A percentile compares a stretch with the other conserved stretches of the same genome.
Conservation (phyloP, 2,797 vertebrate species). For the Acrossocheilus fasciatus region DNA sequence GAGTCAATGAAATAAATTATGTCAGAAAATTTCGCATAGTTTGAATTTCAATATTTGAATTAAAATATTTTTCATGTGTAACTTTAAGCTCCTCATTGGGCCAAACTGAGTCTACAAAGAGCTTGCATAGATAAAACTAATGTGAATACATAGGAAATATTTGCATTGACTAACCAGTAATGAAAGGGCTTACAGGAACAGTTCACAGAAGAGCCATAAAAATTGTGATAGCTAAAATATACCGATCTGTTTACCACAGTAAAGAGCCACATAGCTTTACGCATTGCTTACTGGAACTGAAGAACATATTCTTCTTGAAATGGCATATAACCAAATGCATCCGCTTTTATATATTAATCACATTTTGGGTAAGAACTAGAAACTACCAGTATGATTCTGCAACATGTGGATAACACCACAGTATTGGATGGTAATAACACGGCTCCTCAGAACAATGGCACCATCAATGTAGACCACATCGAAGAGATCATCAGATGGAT, state of each 20-base stretch:
- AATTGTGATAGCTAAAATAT: slow-evolving; percentile 18
- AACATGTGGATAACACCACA: background rate
- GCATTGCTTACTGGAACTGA: slow-evolving; percentile 7
- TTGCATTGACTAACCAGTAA: slow-evolving; percentile 36
- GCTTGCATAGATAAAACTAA: slow-evolving; percentile 12
- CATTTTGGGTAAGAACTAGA: background rate
- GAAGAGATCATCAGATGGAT: slow-evolving; percentile 68
- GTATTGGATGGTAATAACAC: background rate
- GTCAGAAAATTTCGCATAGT: slow-evolving; percentile 4
- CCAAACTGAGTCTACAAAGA: background rate
- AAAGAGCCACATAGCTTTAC: background rate
- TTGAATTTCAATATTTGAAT: background rate
- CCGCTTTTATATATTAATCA: background rate
- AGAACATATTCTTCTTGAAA: background rate
- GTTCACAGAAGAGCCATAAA: slow-evolving; percentile 28
- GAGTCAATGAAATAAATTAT: slow-evolving; percentile 43
- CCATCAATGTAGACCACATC: slow-evolving; percentile 6
- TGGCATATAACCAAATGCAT: background rate
- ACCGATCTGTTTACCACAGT: slow-evolving; percentile 11
- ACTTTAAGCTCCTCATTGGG: no score
- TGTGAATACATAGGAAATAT: background rate
- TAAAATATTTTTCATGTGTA: background rate
- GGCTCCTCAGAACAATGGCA: slow-evolving; percentile 17
- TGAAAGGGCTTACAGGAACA: slow-evolving; percentile 16
- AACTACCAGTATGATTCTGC: background rate